phyloP scores from a whole-genome alignment of 2,797 vertebrate species.

The Phylloscopus collybita region DNA sequence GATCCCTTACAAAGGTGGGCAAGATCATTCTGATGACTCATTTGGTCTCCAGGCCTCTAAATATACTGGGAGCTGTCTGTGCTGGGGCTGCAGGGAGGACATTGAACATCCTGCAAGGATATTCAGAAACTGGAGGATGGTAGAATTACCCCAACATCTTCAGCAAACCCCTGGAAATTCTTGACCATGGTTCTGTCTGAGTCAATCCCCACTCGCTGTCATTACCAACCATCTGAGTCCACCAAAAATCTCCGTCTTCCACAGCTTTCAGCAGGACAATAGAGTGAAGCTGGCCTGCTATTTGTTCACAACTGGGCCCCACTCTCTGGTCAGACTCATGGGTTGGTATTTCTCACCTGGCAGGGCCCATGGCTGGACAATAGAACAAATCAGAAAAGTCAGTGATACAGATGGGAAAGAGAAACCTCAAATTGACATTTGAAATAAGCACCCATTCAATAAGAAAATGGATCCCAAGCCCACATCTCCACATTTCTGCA shows the following conservation, averaged over 20 bases:
- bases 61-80: not conserved
- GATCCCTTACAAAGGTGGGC: not conserved
- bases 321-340: not conserved
- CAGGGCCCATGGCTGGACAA: not conserved
- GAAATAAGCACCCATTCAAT: not conserved
- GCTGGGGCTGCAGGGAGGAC: not conserved
- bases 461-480: not conserved
- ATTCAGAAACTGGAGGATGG: not conserved
- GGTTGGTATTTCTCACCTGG: rapidly evolving
- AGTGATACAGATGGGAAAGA: not conserved
- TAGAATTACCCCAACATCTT: not conserved
- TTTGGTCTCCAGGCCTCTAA: not conserved
- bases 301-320: not conserved
- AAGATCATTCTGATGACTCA: not conserved
- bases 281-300: not conserved
- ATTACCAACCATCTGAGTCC: not conserved
- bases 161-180: not conserved
- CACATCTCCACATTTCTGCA: not conserved
- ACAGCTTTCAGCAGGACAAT: not conserved
- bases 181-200: not conserved
- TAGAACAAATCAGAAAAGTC: rapidly evolving
- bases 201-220: not conserved
- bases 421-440: not conserved
- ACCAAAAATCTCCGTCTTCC: not conserved
- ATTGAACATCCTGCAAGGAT: not conserved